These are phyloP conservation scores for Drosophila meridiana DNA, from an alignment of 2,888 invertebrate species.

Conservation along the genomic window DNA sequence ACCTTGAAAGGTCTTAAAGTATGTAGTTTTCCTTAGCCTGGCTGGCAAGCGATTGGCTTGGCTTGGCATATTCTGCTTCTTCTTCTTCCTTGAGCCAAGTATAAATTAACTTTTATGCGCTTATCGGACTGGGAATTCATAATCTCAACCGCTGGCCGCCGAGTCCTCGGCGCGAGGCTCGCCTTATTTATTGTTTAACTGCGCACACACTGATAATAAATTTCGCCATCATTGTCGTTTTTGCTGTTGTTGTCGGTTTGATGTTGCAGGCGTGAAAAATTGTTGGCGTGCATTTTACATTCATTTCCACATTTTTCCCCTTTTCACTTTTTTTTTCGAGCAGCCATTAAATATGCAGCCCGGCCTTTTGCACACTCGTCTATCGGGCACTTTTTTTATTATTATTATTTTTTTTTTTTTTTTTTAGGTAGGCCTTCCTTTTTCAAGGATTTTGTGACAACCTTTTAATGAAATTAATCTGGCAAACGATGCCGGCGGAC, in stretches of 20 bases:
- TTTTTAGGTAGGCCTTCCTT: slow-evolving; percentile 31
- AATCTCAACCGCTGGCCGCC: slow-evolving; percentile 44
- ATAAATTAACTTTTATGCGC: slow-evolving; percentile 63
- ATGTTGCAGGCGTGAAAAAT: slow-evolving; percentile 62
- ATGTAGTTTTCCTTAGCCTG: slow-evolving; percentile 4
- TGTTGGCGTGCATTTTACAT: slow-evolving; percentile 64
- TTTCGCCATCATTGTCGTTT: slow-evolving; percentile 46
- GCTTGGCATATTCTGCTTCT: slow-evolving; percentile 3
- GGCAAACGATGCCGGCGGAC: slow-evolving; percentile 10
- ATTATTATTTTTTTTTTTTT: slow-evolving; percentile 14
- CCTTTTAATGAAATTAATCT: slow-evolving; percentile 75
- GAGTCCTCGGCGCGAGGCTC: slow-evolving; percentile 16
- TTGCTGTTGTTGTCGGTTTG: slow-evolving; percentile 25
- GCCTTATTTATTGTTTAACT: slow-evolving; percentile 64
- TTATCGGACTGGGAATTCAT: slow-evolving; percentile 53
- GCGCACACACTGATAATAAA: slow-evolving; percentile 67
- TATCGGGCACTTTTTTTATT: slow-evolving; percentile 7
- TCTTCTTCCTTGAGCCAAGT: slow-evolving; percentile 27
- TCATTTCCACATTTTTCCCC: slow-evolving; percentile 31
- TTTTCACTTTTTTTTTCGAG: slow-evolving; percentile 26
- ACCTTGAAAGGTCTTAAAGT: slow-evolving; percentile 45
- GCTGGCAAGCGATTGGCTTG: slow-evolving; percentile 27
- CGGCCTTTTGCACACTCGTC: slow-evolving; percentile 38
- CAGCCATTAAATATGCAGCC: slow-evolving; percentile 55
- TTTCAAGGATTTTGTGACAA: slow-evolving; percentile 64